Base-by-base conservation (phyloP, 2,888 invertebrate genomes). In the Muschampia plurimacula region DNA sequence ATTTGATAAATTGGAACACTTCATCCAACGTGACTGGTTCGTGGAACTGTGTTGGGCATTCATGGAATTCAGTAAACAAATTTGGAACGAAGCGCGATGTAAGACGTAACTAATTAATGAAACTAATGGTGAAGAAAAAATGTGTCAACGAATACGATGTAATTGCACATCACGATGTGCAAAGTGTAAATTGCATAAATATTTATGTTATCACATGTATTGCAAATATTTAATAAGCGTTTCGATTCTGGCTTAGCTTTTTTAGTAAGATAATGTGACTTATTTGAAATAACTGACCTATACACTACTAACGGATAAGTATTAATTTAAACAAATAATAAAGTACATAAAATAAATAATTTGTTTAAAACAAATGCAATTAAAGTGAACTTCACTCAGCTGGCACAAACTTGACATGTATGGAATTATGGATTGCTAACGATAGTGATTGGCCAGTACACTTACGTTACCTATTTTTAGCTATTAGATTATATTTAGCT, bases 1-100 rank as follows among this genome's bases (percentile, higher is more conserved):
- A 1, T 57, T 28, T 36, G 13, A 60, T 60, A 60, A 60, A 60
- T 60, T 60, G 3, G 32, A 6, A 44, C n/a, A 8, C 62, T 63
- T 41, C 28, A n/a, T 55, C 5, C 22, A 22, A 9, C 36, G n/a
- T 12, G 8, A 55, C 22, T 12, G 28, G 5, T 62, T 69, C 39
- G 63, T 39, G 13, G 46, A 69, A 69, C 49, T 49, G 15, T 52
- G 15, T 10, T 41, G 15, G 39, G 49, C 69, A 62, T 62, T 69
- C 63, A 63, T 1, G 4, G 55, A 41, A 69, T 69, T 69, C 44
- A 49, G 39, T 69, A 69, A 69, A 69, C 69, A 69, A 69, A 69
- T 69, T 69, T 62, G 49, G 66, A 3, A 32, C 66, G 52, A 52
- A 15, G 52, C 55, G 55, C 15, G 22, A 55, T 15, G 55, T 55